Evolutionary conservation across 2,797 vertebrate species (phyloP).

Genomic region (Halcyon smyrnensis): DNA sequence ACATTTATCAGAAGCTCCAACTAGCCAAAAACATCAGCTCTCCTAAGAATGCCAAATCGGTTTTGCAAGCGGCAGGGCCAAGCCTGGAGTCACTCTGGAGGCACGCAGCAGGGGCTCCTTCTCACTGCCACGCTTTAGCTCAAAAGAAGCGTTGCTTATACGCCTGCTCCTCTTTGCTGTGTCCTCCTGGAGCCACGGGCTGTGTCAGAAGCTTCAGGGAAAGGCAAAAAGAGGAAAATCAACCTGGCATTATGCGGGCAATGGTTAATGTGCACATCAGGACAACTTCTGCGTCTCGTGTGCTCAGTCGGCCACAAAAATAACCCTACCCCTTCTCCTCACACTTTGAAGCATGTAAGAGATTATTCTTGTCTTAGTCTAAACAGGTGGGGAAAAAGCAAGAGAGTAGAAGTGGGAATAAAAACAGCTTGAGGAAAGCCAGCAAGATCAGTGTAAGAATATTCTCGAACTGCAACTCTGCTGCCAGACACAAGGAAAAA

Average conservation of each 20-base stretch:
- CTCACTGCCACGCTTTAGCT: fast-evolving
- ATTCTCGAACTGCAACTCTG: neutral
- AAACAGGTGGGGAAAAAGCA: neutral
- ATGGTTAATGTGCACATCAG: neutral
- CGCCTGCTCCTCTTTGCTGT: fast-evolving
- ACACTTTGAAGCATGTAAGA: neutral
- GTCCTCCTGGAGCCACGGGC: neutral
- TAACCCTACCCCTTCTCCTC: neutral
- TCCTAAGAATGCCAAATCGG: neutral
- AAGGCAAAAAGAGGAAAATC: neutral
- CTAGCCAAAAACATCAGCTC: constrained; percentile 31
- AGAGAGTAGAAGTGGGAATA: neutral
- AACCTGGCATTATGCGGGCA: neutral
- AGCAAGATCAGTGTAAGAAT: neutral
- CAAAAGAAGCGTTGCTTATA: fast-evolving
- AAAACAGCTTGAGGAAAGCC: neutral
- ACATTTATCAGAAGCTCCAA: constrained; percentile 31
- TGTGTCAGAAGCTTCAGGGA: neutral
- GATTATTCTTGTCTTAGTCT: neutral
- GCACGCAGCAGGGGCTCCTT: neutral
- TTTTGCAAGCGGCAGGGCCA: neutral
- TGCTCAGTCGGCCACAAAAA: neutral
- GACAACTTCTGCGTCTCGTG: neutral
- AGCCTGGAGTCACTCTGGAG: neutral
- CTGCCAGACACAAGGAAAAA: neutral